Conservation (phyloP, 2,797 vertebrate species). For the Melanotaenia nigrans region DNA sequence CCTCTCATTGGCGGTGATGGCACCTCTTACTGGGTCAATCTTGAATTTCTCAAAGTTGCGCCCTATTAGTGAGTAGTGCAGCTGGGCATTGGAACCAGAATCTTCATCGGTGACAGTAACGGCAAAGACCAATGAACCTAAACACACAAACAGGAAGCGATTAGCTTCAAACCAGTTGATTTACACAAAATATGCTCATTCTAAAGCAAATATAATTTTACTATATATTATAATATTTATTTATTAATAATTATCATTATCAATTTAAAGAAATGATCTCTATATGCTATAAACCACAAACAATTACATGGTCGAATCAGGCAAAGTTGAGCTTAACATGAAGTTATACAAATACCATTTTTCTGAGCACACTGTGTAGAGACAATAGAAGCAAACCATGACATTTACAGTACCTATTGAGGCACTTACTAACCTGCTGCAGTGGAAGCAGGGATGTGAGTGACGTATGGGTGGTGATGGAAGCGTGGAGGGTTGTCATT, state of each 20-base stretch:
- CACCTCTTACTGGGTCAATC: slow-evolving; percentile 91
- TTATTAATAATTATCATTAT: not conserved
- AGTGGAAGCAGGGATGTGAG: slow-evolving; percentile 91
- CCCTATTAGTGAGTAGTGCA: slow-evolving; percentile 93
- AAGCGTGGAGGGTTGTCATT: slow-evolving; percentile 98
- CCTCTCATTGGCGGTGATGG: slow-evolving; percentile 89
- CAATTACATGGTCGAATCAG: not conserved
- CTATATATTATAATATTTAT: not conserved
- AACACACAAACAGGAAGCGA: slow-evolving; percentile 17
- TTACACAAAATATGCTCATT: not conserved
- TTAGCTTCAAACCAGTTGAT: not conserved
- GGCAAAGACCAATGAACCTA: slow-evolving; percentile 95
- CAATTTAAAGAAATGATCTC: not conserved
- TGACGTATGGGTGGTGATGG: slow-evolving; percentile 97
- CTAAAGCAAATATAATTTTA: not conserved
- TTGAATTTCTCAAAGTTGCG: slow-evolving; percentile 93
- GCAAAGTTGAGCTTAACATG: not conserved
- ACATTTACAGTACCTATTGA: not conserved
- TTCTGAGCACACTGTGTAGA: not conserved
- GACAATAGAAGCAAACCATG: not conserved
- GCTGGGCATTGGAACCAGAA: slow-evolving; percentile 89
- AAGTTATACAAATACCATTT: not conserved
- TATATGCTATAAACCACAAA: not conserved
- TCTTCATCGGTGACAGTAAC: slow-evolving; percentile 97
- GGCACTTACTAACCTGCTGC: slow-evolving; percentile 83